Base-by-base conservation (phyloP, 2,888 invertebrate genomes). In the Alentia gelatinosa region DNA sequence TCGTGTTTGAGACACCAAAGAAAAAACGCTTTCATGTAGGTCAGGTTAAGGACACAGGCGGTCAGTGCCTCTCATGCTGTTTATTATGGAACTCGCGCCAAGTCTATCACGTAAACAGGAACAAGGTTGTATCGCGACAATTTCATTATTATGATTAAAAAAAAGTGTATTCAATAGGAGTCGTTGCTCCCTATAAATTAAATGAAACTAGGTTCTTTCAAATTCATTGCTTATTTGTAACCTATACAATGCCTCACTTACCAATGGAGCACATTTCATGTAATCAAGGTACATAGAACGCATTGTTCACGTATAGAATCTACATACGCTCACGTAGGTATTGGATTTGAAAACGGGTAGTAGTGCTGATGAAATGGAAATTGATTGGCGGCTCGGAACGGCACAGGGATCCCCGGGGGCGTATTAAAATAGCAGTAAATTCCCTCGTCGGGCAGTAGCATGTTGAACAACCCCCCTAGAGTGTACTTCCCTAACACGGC, bases 311-410 rank as follows among this genome's bases (percentile, higher is more conserved):
- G n/a, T n/a, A n/a, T n/a, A n/a, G n/a, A n/a, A n/a, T n/a, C n/a
- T n/a, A n/a, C n/a, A n/a, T n/a, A n/a, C n/a, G n/a, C n/a, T n/a
- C n/a, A n/a, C n/a, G n/a, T n/a, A n/a, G n/a, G n/a, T n/a, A n/a
- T n/a, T 74, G 74, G 35, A 79, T 79, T 35, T 39, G 1, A 33
- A 74, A 33, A 79, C 39, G 35, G 79, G 5, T n/a, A 35, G 39
- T 79, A n/a, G 79, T 35, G 39, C 23, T 79, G 79, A 79, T 79
- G 79, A 37, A 79, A 79, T 79, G 39, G 19, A 79, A 79, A 79
- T 79, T 79, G 79, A 79, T 79, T 79, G 79, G 39, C 9, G 79
- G 79, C 79, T 3, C 37, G 37, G 37, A 35, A 15, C 39, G 63
- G 35, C 15, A 12, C 5, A 37, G 79, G 19, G 5, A 1, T 79